Evolutionary conservation across 2,888 invertebrate genomes (phyloP).

Genomic region (Molorchus minor): DNA sequence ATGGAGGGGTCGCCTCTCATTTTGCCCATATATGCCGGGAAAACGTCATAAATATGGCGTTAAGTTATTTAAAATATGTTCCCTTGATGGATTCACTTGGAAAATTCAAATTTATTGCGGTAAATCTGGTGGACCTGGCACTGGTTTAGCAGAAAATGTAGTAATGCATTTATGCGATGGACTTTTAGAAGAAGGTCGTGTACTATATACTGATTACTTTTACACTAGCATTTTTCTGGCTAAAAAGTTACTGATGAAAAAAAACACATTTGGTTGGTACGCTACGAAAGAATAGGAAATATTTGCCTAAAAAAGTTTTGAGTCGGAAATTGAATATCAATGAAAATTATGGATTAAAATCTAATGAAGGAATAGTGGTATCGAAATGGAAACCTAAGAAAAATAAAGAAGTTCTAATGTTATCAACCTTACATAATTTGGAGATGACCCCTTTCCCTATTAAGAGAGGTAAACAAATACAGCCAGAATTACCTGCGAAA

Average conservation of each 20-base stretch:
- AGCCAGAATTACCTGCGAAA: background rate
- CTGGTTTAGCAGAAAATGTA: background rate
- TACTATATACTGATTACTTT: background rate
- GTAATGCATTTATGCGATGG: background rate
- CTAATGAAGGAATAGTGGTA: background rate
- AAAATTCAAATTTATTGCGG: background rate
- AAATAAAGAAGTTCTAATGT: constrained; percentile 4
- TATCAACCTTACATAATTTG: background rate
- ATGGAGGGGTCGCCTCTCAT: too few relatives aligned
- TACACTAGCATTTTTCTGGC: background rate
- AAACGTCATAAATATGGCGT: too few relatives aligned
- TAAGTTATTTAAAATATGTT: background rate
- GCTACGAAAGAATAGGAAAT: background rate
- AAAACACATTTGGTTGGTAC: background rate
- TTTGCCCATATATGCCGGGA: too few relatives aligned
- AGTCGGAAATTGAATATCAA: background rate
- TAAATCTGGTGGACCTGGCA: background rate
- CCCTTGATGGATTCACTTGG: too few relatives aligned
- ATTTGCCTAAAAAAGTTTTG: background rate
- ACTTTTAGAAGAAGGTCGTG: constrained; percentile 1
- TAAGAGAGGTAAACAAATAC: background rate
- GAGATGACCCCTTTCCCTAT: background rate
- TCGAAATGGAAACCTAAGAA: constrained; percentile 6
- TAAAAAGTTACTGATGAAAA: background rate
- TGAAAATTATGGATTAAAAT: constrained; percentile 2